Evolutionary conservation across 1,140 invertebrate species (phyloP), one percentile per base, ranked within the genome.

Genomic region (Tetraneura akinire): DNA sequence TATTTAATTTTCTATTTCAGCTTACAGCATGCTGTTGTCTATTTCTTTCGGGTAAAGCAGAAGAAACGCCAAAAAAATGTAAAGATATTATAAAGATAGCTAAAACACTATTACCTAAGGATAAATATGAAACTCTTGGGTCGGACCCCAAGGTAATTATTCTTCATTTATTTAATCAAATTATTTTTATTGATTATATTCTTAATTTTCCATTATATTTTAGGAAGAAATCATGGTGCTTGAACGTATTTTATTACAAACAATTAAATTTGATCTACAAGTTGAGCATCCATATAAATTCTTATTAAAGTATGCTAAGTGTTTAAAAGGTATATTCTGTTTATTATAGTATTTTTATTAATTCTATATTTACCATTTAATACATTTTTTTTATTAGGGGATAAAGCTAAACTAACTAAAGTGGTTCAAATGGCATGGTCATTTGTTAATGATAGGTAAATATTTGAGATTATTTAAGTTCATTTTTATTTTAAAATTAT

Each of bases 341-440:
- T 13, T 37, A 32, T 16, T 23, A 47, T 47, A 26, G 18, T 26
- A 42, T 57, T 60, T 64, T 47, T 68, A 51, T 81, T 81, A 66
- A 10, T 47, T 81, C n/a, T n/a, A n/a, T n/a, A n/a, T 70, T 74
- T 73, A 80, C 13, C 82, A 10, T 60, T 18, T 42, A 21, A 1
- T 42, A 55, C 81, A n/a, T 68, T 57, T n/a, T 68, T 84, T 85
- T 73, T 85, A 82, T 23, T 83, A 90, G 91, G 95, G 71, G 96
- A 98, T 83, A 96, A 97, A 86, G 89, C 89, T 29, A 96, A 98
- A 86, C 86, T 98, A 73, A 93, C 97, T 84, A 97, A 97, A 87
- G 95, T 99, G 92, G 95, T 99, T 9, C 97, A 99, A 87, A 98
- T 98, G 95, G 96, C 97, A 2, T 99, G 98, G 98, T 98, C 96